Evolutionary conservation across 64 coral and sea anemone genomes (phyloP), one percentile per base, ranked within the genome.

Genomic region (Porites australiensis): DNA sequence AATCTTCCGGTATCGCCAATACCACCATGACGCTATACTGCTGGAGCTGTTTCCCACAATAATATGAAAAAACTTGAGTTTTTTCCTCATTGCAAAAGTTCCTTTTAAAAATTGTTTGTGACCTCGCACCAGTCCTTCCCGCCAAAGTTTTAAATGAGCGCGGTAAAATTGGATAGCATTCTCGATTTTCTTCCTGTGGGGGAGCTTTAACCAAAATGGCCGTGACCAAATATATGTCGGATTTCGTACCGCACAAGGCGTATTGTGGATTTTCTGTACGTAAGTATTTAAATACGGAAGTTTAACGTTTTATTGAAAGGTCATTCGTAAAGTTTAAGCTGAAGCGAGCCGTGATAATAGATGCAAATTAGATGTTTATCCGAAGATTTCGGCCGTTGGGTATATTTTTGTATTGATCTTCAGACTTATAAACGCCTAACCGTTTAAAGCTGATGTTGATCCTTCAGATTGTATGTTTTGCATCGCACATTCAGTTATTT

Each of bases 101-200:
- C 10, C 53, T 55, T 55, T 7, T 11, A 55, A 55, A 55, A 55
- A 7, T 55, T 5, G 53, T 55, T 11, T 11, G 5, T 11, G 54
- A 22, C 8, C n/a, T 72, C 27, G 16, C 81, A 66, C 81, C 81
- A 84, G 81, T 69, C 81, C 81, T 84, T 84, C 63, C 8, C 62
- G 45, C 46, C 44, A 51, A 47, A 45, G 20, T 69, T 23, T 49
- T n/a, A 4, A 44, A 45, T 68, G 7, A 47, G 8, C 63, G 81
- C 81, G 81, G 81, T 44, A 69, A 84, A 50, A 37, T 37, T 49
- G 7, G 18, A 15, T 69, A 22, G 12, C 54, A 68, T 21, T 54
- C 27, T 37, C 27, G 27, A 37, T 37, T 27, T 2, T 50, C 13
- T 6, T 19, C 51, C 47, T 54, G 75, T 77, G 8, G n/a, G 8